phyloP scores from a whole-genome alignment of 2,888 invertebrate genomes.

The Spilosoma lubricipeda region DNA sequence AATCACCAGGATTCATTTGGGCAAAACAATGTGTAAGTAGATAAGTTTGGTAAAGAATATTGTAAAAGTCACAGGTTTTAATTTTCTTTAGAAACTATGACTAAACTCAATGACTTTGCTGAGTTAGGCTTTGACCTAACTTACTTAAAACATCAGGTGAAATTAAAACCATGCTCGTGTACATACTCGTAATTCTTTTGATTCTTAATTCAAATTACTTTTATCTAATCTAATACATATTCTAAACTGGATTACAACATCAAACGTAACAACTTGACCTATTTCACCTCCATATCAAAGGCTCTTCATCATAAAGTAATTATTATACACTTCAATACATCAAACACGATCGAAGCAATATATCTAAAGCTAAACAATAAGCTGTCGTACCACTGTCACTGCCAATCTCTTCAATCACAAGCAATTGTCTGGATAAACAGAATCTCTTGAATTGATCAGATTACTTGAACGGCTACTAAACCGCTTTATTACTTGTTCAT shows the following conservation, averaged over 20 bases:
- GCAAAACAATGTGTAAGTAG: too few relatives aligned
- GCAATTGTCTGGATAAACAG: conserved; percentile 45
- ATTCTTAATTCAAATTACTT: neutral
- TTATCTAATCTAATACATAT: neutral
- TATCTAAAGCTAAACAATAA: conserved; percentile 33
- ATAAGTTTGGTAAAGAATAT: too few relatives aligned
- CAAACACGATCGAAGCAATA: conserved; percentile 16
- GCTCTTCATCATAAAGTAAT: conserved; percentile 19
- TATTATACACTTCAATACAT: conserved; percentile 4
- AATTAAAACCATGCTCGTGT: neutral
- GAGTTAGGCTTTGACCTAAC: too few relatives aligned
- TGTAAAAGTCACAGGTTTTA: too few relatives aligned
- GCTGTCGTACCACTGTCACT: conserved; percentile 25
- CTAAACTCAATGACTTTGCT: too few relatives aligned
- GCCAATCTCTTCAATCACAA: conserved; percentile 46
- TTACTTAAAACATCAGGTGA: too few relatives aligned
- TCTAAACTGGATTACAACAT: neutral
- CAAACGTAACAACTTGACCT: neutral
- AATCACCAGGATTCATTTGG: too few relatives aligned
- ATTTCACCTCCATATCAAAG: conserved; percentile 45
- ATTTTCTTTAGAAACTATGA: too few relatives aligned
- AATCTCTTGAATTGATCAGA: conserved; percentile 41
- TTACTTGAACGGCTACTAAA: conserved; percentile 37
- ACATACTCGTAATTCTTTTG: neutral
- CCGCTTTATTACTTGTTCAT: conserved; percentile 39